phyloP scores from a whole-genome alignment of 2,113 vertebrate genomes.

The Leiothrix lutea region DNA sequence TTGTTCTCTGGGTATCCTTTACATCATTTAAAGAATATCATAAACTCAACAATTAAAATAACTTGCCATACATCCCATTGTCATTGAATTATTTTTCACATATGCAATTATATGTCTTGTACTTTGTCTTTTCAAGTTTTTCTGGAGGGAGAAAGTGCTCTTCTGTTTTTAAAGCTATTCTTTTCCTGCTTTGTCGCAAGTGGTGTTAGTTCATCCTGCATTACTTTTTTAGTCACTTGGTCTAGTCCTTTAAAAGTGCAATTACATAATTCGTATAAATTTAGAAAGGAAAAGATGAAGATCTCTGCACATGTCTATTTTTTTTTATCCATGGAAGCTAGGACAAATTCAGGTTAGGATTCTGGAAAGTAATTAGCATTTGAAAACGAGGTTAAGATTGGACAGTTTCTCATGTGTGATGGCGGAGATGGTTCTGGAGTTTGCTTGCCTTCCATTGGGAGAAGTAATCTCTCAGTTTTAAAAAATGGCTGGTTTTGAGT shows the following conservation, averaged over 20 bases:
- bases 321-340: neutral
- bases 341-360: neutral
- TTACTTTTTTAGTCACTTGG: neutral
- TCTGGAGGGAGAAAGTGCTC: neutral
- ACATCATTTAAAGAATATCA: neutral
- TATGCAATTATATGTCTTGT: neutral
- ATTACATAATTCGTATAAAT: neutral
- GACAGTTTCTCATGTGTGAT: neutral
- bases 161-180: neutral
- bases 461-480: neutral
- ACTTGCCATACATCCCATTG: neutral
- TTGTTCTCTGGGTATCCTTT: neutral
- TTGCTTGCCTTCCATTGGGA: neutral
- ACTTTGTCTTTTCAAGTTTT: neutral
- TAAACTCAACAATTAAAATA: neutral
- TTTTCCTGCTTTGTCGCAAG: neutral
- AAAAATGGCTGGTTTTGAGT: neutral
- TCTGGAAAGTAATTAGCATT: neutral
- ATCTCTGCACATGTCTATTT: neutral
- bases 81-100: neutral
- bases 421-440: neutral
- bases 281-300: neutral
- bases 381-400: neutral
- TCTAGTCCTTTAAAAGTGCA: neutral
- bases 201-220: neutral